Evolutionary conservation across 2,888 invertebrate species (phyloP).

Genomic region (Ecdyonurus torrentis): DNA sequence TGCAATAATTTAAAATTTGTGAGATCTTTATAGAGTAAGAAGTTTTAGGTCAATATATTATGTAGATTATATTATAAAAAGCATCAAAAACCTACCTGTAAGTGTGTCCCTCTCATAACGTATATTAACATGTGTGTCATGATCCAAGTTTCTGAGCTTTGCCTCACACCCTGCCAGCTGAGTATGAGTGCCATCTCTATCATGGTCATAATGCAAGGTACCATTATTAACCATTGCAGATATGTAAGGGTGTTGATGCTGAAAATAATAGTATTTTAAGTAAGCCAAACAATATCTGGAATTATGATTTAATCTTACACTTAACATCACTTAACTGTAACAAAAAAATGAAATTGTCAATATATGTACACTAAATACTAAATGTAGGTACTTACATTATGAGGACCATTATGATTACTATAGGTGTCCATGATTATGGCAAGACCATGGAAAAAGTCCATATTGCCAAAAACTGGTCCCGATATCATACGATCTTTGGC

Average conservation of each 20-base stretch:
- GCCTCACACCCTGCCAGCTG: slow-evolving; percentile 94
- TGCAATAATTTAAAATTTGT: too few species aligned
- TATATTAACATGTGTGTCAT: slow-evolving; percentile 80
- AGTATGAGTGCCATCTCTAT: slow-evolving; percentile 95
- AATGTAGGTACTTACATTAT: slow-evolving; percentile 56
- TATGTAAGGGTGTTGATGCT: slow-evolving; percentile 98
- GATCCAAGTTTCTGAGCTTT: slow-evolving; percentile 77
- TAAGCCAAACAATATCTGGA: slow-evolving; percentile 12
- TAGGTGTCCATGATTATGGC: slow-evolving; percentile 94
- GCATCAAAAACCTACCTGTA: slow-evolving; percentile 47
- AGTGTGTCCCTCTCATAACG: slow-evolving; percentile 81
- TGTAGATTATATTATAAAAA: too few species aligned
- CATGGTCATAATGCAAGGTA: slow-evolving; percentile 88
- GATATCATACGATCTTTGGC: slow-evolving; percentile 55
- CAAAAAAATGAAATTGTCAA: slow-evolving; percentile 2
- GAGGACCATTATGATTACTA: slow-evolving; percentile 97
- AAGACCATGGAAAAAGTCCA: slow-evolving; percentile 77
- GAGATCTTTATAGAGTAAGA: too few species aligned
- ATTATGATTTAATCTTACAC: too few species aligned
- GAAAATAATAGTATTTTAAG: slow-evolving; percentile 16
- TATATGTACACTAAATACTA: slow-evolving; percentile 4
- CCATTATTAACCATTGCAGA: slow-evolving; percentile 99
- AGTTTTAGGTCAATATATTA: too few species aligned
- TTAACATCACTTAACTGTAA: too few species aligned
- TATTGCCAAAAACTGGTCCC: slow-evolving; percentile 91